Evolutionary conservation across 2,888 invertebrate genomes (phyloP).

Genomic region (Laspeyria flexula): DNA sequence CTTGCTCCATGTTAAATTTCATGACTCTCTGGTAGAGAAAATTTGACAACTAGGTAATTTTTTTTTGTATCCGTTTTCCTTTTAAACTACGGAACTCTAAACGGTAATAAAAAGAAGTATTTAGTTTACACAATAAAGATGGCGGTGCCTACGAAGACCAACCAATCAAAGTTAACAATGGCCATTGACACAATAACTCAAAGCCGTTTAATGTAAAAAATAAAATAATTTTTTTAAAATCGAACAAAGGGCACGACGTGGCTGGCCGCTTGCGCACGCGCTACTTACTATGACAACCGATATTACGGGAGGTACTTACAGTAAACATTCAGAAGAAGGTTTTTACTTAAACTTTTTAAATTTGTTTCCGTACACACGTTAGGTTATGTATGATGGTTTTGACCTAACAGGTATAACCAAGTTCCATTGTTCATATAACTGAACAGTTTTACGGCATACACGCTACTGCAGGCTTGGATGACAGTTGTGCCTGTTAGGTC

Average conservation of each 20-base stretch:
- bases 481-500: too few relatives aligned
- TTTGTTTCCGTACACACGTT: too few relatives aligned
- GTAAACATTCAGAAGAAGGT: constrained; percentile 26
- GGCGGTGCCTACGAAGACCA: constrained; percentile 50
- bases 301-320: constrained; percentile 48
- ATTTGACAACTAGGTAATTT: too few relatives aligned
- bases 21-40: too few relatives aligned
- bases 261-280: constrained; percentile 59
- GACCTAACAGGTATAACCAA: too few relatives aligned
- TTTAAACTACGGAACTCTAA: too few relatives aligned
- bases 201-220: constrained; percentile 58
- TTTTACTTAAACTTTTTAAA: constrained; percentile 14
- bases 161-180: constrained; percentile 70
- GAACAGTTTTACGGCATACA: too few relatives aligned
- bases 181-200: constrained; percentile 60
- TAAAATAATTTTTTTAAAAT: constrained; percentile 52
- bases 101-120: constrained; percentile 47
- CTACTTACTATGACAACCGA: constrained; percentile 48
- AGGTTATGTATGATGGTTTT: too few relatives aligned
- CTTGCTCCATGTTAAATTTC: too few relatives aligned
- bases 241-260: constrained; percentile 75
- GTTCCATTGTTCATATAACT: too few relatives aligned
- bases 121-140: constrained; percentile 58
- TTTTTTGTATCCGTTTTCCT: too few relatives aligned
- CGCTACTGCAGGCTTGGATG: too few relatives aligned